A percentile compares a stretch with the other conserved stretches of the same genome.
Conservation (phyloP, 2,797 vertebrate genomes). For the Rhodeus uyekii region DNA sequence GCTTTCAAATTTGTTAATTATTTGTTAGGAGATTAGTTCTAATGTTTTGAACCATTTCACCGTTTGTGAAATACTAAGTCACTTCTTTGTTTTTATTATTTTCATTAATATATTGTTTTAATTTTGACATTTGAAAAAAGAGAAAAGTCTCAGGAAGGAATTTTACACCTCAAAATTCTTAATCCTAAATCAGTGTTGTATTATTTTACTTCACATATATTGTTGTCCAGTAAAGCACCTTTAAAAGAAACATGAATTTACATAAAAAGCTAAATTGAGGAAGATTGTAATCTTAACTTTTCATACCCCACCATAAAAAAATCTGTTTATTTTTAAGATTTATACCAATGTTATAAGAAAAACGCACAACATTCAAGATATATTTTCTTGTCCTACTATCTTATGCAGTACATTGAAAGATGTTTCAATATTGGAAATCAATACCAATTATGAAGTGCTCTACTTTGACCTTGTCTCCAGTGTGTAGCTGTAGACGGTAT, state of each 20-base stretch:
- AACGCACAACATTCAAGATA: neutral
- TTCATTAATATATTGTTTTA: too few relatives aligned
- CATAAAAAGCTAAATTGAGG: neutral
- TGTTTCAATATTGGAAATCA: neutral
- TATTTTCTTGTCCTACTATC: neutral
- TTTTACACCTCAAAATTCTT: neutral
- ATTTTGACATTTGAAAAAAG: neutral
- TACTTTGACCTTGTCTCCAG: neutral
- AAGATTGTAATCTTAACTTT: neutral
- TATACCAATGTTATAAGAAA: neutral
- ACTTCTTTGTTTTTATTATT: neutral
- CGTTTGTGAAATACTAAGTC: neutral
- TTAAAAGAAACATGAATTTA: neutral
- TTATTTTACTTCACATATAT: neutral
- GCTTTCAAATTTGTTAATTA: neutral
- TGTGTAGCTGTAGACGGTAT: slow-evolving; percentile 49
- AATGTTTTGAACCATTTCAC: neutral
- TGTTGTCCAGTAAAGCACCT: neutral
- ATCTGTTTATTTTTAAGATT: neutral
- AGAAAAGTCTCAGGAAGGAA: neutral
- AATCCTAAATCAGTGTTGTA: neutral
- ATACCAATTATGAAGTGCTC: neutral
- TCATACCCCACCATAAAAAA: too few relatives aligned
- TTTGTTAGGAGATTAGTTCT: neutral
- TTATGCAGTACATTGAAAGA: neutral